Conservation (phyloP, 2,888 invertebrate genomes). For the Hyposoter didymator region DNA sequence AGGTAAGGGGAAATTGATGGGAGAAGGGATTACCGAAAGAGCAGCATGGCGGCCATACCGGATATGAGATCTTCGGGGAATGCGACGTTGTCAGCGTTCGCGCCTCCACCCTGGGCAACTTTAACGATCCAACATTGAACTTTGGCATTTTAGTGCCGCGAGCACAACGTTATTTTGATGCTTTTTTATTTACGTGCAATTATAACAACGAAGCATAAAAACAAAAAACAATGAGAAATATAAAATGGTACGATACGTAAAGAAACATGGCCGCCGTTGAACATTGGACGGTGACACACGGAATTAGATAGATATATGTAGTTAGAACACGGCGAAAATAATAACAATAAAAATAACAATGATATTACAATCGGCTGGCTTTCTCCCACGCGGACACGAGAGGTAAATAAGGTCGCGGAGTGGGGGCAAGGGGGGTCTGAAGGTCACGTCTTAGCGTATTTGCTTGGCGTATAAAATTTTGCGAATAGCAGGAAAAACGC, state of each 20-base stretch:
- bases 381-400: slow-evolving; percentile 64
- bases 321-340: background rate
- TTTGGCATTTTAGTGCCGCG: slow-evolving; percentile 56
- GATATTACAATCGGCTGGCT: slow-evolving; percentile 40
- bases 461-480: slow-evolving; percentile 32
- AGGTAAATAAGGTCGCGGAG: slow-evolving; percentile 65
- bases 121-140: slow-evolving; percentile 67
- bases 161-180: slow-evolving; percentile 39
- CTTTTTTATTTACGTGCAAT: background rate
- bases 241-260: background rate
- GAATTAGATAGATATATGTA: background rate
- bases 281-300: background rate
- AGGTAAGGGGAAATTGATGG: slow-evolving; percentile 64
- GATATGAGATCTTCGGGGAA: slow-evolving; percentile 69
- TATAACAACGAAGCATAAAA: background rate
- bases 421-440: slow-evolving; percentile 49
- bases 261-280: slow-evolving; percentile 8
- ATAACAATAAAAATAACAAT: slow-evolving; percentile 56
- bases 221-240: background rate
- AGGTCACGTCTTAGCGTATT: slow-evolving; percentile 64
- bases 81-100: slow-evolving; percentile 59
- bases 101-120: slow-evolving; percentile 34
- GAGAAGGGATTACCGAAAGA: slow-evolving; percentile 64
- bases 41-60: slow-evolving; percentile 71
- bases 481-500: slow-evolving; percentile 12